Percentiles rank a stretch among this genome's conserved stretches.
phyloP scores from a whole-genome alignment of 1,140 invertebrate species.

The Plectus sambesii region DNA sequence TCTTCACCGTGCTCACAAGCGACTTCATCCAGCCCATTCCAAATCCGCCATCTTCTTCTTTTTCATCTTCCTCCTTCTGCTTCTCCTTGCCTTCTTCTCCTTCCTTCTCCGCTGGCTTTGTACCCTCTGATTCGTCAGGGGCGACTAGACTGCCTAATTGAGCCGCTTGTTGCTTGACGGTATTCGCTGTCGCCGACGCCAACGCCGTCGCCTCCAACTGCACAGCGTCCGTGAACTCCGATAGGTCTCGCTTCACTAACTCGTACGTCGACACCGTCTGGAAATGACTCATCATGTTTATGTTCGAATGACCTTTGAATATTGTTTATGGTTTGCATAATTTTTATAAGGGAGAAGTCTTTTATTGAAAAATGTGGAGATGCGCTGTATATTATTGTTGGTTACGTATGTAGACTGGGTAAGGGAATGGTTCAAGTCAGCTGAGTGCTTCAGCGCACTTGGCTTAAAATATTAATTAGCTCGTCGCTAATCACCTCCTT shows the following conservation, averaged over 20 bases:
- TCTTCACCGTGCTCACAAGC: conserved; percentile 36
- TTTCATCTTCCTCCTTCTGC: conserved; percentile 16
- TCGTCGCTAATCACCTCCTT: too few species aligned
- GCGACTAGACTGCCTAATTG: conserved; percentile 29
- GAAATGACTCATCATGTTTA: too few species aligned
- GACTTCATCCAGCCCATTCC: conserved; percentile 25
- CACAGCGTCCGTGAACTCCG: conserved; percentile 36
- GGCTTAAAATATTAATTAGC: too few species aligned
- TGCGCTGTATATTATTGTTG: too few species aligned
- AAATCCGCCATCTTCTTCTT: conserved; percentile 12
- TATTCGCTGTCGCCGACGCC: conserved; percentile 22
- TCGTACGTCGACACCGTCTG: conserved; percentile 35
- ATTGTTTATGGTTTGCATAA: too few species aligned
- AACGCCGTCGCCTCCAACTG: conserved; percentile 30
- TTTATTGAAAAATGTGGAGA: too few species aligned
- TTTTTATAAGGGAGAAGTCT: background rate
- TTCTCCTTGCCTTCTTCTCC: conserved; percentile 11
- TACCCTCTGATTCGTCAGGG: conserved; percentile 16
- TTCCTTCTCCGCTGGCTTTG: conserved; percentile 10
- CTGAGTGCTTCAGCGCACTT: too few species aligned
- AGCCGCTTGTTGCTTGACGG: conserved; percentile 32
- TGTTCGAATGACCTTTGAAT: too few species aligned
- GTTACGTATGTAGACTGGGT: too few species aligned
- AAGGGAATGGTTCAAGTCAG: too few species aligned
- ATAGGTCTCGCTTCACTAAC: conserved; percentile 34